phyloP scores from a whole-genome alignment of 92 coral and sea anemone species.

The Zoanthus sansibaricus region DNA sequence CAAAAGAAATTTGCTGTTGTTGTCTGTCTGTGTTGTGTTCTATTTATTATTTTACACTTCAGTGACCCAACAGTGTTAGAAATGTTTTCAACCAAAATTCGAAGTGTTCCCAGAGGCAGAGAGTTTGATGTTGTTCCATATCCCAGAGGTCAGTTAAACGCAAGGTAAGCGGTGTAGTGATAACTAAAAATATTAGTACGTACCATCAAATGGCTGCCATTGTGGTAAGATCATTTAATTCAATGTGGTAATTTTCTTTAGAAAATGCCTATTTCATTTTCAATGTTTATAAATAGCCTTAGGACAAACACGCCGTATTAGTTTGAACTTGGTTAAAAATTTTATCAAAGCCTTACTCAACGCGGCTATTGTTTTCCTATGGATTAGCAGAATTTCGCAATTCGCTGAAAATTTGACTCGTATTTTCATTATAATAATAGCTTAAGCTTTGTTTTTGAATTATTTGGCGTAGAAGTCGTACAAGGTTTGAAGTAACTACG shows the following conservation, averaged over 20 bases:
- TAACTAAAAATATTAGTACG: not conserved
- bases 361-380: not conserved
- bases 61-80: conserved; percentile 20
- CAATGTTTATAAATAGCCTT: not conserved
- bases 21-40: conserved; percentile 5
- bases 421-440: not conserved
- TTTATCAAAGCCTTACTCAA: not conserved
- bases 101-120: not conserved
- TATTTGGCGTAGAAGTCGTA: not conserved
- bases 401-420: not conserved
- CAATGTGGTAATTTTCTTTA: not conserved
- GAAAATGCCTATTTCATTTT: not conserved
- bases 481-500: too few species aligned
- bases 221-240: not conserved
- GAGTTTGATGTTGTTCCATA: not conserved
- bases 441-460: not conserved
- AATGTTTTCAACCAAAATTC: conserved; percentile 1
- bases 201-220: not conserved
- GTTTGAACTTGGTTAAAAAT: not conserved
- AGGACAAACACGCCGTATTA: not conserved
- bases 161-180: not conserved
- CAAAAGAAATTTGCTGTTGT: conserved; percentile 17
- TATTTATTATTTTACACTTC: conserved; percentile 12
- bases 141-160: not conserved
- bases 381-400: not conserved